Percentiles rank a stretch among this genome's conserved stretches.
phyloP scores from a whole-genome alignment of 2,113 vertebrate genomes.

The Vulpes vulpes region DNA sequence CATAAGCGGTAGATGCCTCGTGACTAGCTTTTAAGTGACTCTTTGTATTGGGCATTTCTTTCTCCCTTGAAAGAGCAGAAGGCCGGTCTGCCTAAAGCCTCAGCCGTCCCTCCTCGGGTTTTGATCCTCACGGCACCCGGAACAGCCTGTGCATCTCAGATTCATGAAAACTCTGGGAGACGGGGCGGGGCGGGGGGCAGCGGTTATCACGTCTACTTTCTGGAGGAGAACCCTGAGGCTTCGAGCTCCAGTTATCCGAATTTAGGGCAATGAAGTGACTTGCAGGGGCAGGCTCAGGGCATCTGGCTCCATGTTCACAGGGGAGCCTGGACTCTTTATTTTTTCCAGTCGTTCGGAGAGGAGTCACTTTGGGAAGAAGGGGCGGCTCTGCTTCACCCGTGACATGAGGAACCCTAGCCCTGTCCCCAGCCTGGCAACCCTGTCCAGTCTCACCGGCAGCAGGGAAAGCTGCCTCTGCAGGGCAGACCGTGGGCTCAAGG shows the following conservation, averaged over 20 bases:
- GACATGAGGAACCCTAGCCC: not conserved
- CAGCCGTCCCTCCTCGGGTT: too few species aligned
- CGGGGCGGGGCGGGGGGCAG: rapidly evolving
- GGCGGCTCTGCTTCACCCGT: not conserved
- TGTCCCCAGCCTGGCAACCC: not conserved
- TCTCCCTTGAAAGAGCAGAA: too few species aligned
- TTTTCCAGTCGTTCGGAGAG: not conserved
- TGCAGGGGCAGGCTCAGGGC: not conserved
- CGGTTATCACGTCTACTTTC: not conserved
- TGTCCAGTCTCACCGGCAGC: not conserved
- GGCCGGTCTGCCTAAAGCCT: too few species aligned
- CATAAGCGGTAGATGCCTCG: too few species aligned
- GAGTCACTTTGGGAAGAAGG: not conserved
- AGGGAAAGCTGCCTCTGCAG: not conserved
- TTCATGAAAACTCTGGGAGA: too few species aligned
- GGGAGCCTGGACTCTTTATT: not conserved
- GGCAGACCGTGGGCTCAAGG: not conserved
- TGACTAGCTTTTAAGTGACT: too few species aligned
- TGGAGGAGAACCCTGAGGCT: not conserved
- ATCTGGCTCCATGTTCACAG: not conserved
- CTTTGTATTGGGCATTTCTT: too few species aligned
- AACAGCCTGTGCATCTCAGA: too few species aligned
- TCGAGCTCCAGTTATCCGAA: not conserved
- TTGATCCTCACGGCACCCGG: too few species aligned
- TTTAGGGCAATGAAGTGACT: not conserved